Conservation (phyloP, 2,113 vertebrate genomes). For the Rattus rattus region DNA sequence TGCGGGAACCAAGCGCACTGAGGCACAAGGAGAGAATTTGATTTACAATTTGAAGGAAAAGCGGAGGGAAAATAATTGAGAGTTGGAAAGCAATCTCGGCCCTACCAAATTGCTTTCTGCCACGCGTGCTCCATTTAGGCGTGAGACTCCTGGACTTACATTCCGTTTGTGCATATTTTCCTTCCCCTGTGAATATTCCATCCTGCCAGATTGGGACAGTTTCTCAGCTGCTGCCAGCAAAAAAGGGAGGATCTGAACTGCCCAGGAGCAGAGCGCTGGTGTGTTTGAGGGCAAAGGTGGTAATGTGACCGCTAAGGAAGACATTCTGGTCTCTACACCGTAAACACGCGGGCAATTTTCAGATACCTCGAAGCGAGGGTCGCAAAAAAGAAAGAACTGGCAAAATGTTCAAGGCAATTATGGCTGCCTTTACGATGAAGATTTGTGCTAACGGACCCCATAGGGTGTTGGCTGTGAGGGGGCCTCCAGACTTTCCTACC, state of each 20-base stretch:
- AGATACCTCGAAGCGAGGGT: constrained; percentile 10
- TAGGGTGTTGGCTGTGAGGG: background rate
- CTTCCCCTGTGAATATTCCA: constrained; percentile 44
- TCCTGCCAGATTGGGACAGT: constrained; percentile 14
- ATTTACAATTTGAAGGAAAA: constrained; percentile 83
- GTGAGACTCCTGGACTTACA: background rate
- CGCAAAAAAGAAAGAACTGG: background rate
- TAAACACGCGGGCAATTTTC: background rate
- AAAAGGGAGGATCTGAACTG: constrained; percentile 2
- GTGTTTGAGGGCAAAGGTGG: background rate
- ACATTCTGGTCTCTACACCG: background rate
- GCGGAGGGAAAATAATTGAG: constrained; percentile 82
- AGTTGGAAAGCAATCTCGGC: constrained; percentile 81
- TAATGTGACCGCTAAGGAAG: background rate
- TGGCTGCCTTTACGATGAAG: too few relatives aligned
- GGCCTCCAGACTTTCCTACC: background rate
- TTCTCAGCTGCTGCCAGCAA: constrained; percentile 52
- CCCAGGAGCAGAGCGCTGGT: background rate
- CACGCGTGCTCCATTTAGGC: constrained; percentile 49
- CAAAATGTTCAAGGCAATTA: background rate
- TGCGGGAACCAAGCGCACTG: constrained; percentile 66
- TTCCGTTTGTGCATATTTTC: constrained; percentile 65
- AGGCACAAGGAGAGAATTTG: constrained; percentile 76
- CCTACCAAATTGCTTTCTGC: constrained; percentile 83
- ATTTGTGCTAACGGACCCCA: background rate